These are phyloP conservation scores for Euzophera pinguis DNA, from an alignment of 2,888 invertebrate species.

Conservation along the genomic window DNA sequence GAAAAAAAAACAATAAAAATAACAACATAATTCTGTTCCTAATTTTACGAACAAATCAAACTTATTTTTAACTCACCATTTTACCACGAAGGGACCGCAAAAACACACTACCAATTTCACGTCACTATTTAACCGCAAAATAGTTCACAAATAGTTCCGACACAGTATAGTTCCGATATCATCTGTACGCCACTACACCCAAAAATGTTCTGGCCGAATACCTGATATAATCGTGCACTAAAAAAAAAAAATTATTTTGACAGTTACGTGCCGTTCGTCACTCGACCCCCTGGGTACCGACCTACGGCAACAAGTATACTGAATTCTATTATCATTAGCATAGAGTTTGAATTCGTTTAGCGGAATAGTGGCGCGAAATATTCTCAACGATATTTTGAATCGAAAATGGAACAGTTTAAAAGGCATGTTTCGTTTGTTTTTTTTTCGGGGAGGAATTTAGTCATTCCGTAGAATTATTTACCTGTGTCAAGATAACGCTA, in stretches of 20 bases:
- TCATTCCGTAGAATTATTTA: conserved; percentile 60
- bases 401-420: conserved; percentile 16
- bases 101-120: background rate
- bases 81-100: background rate
- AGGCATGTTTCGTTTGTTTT: conserved; percentile 11
- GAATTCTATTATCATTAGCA: background rate
- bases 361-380: conserved; percentile 16
- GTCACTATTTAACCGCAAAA: background rate
- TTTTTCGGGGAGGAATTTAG: conserved; percentile 43
- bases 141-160: background rate
- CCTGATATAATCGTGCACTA: conserved; percentile 54
- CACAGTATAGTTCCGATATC: background rate
- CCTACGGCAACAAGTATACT: conserved; percentile 16
- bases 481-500: conserved; percentile 62
- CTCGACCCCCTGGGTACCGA: conserved; percentile 53
- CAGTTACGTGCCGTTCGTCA: conserved; percentile 57
- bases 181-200: conserved; percentile 42
- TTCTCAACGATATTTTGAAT: conserved; percentile 17
- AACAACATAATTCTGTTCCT: no score
- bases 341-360: background rate
- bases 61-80: background rate
- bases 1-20: no score
- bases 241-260: conserved; percentile 59
- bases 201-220: conserved; percentile 50
- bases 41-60: no score